Evolutionary conservation across 2,113 vertebrate species (phyloP).

Genomic region (Harpagus bidentatus): DNA sequence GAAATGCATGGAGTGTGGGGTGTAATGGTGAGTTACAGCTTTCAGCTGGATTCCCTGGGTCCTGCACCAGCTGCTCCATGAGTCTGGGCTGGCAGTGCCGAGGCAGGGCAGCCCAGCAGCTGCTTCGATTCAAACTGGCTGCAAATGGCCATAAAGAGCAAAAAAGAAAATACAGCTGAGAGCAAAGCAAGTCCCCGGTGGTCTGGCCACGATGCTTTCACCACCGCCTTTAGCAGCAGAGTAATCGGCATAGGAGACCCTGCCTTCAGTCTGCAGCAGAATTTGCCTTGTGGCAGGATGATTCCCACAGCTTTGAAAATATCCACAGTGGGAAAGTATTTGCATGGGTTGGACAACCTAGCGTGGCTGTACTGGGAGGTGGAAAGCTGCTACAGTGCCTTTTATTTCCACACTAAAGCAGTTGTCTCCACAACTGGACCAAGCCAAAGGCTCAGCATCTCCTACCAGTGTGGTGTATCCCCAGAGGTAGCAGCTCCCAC

Average conservation of each 20-base stretch:
- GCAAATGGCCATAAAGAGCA: background rate
- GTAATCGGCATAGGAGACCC: background rate
- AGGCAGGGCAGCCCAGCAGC: background rate
- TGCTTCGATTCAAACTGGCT: background rate
- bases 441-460: background rate
- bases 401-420: background rate
- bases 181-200: background rate
- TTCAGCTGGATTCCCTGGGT: background rate
- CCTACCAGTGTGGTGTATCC: background rate
- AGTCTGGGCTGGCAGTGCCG: background rate
- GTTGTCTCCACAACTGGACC: background rate
- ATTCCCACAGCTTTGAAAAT: background rate
- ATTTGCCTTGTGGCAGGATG: background rate
- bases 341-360: background rate
- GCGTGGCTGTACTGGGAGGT: background rate
- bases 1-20: background rate
- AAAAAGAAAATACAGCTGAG: background rate
- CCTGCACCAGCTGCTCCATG: background rate
- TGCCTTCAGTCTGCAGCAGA: background rate
- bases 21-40: background rate
- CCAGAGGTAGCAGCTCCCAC: background rate
- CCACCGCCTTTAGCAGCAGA: background rate
- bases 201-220: background rate
- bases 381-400: background rate
- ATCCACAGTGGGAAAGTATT: background rate